Evolutionary conservation across 2,113 vertebrate genomes (phyloP).

Genomic region (Vimba vimba): DNA sequence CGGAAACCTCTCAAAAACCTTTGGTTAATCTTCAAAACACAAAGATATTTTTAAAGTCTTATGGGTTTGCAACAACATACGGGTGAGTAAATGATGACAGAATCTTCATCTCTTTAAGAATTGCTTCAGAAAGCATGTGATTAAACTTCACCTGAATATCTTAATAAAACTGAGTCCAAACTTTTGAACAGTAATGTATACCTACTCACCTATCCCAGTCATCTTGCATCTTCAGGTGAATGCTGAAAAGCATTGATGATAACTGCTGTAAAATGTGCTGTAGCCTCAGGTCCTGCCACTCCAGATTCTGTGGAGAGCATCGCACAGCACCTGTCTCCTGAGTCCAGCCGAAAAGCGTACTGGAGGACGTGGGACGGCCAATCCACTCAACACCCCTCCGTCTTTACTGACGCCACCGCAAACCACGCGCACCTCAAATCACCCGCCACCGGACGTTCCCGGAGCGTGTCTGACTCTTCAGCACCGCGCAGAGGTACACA

Average conservation of each 20-base stretch:
- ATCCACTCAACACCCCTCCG: constrained; percentile 81
- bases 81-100: background rate
- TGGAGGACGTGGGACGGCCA: constrained; percentile 93
- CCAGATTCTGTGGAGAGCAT: constrained; percentile 93
- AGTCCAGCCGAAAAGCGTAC: constrained; percentile 92
- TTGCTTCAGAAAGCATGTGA: background rate
- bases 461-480: constrained; percentile 94
- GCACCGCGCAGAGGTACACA: constrained; percentile 88
- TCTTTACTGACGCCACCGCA: constrained; percentile 85
- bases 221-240: background rate
- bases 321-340: constrained; percentile 91
- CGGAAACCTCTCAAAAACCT: background rate
- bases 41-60: background rate
- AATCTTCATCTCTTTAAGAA: background rate
- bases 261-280: background rate
- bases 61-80: background rate
- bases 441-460: constrained; percentile 85
- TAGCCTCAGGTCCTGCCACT: constrained; percentile 92
- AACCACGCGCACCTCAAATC: constrained; percentile 91
- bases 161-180: background rate
- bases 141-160: background rate
- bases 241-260: background rate
- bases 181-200: background rate
- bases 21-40: too few species aligned
- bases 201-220: background rate